Base-by-base conservation (phyloP, 1,140 invertebrate species). In the Euborellia annulipes region DNA sequence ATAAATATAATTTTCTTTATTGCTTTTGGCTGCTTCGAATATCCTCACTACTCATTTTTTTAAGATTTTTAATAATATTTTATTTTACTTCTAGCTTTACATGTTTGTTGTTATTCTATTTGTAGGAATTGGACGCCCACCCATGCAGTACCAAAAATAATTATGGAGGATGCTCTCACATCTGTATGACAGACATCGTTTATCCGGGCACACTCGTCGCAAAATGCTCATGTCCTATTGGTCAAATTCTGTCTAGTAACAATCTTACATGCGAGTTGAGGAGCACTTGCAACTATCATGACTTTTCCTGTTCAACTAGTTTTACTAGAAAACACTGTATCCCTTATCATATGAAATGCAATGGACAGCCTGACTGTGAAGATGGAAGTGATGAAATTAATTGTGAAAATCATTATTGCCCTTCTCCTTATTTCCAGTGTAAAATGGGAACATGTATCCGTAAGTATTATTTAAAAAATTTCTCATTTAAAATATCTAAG, bases 261-360 rank as follows among this genome's bases (percentile, higher is more conserved):
- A 66, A 71, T 43, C 68, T 68, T 43, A 76, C 73, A 3, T 92
- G 88, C 52, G 67, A 73, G 11, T 66, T 72, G 4, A 66, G 76
- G 2, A 82, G 83, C 2, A 76, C 75, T 4, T 94, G 91, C 61
- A 74, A 75, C 2, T 65, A 71, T 0, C 76, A 82, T 55, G 73
- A 83, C 54, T 92, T 90, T 56, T 75, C 76, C 0, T 95, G 90
- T 55, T 69, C 67, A 7, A 58, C n/a, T n/a, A n/a, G 65, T 1
- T 61, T 64, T 0, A 59, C 62, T 2, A 55, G 54, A 49, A 72
- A 71, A 45, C 75, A 81, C 49, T 95, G 91, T 60, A 87, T 95
- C 48, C 87, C 88, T 0, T 62, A 68, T 0, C 68, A 71, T 0
- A 93, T 87, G 86, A 78, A 76, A 41, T 92, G 88, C 60, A 87